phyloP scores from a whole-genome alignment of 2,797 vertebrate genomes.

The Hylomyscus alleni region DNA sequence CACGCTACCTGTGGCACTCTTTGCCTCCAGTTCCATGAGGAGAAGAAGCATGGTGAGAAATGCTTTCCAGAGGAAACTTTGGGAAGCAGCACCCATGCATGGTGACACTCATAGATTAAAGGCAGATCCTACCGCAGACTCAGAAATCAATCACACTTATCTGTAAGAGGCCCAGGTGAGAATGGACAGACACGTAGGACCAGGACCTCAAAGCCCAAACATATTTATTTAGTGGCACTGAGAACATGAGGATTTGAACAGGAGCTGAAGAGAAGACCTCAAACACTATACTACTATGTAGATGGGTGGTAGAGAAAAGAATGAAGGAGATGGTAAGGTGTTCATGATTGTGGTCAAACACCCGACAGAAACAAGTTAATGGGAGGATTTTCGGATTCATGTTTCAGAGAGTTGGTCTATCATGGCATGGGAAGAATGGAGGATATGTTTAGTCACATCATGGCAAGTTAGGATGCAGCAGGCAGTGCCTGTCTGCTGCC shows the following conservation, averaged over 20 bases:
- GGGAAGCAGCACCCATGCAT: not conserved
- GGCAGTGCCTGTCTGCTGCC: no score
- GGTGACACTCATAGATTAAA: not conserved
- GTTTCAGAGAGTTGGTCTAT: not conserved
- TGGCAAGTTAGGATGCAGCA: not conserved
- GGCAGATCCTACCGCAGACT: not conserved
- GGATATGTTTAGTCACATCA: not conserved
- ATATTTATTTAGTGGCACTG: not conserved
- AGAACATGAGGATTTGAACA: not conserved
- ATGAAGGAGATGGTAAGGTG: not conserved
- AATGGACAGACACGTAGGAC: not conserved
- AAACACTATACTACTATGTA: not conserved
- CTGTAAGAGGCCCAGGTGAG: not conserved
- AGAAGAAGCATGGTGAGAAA: not conserved
- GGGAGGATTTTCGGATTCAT: not conserved
- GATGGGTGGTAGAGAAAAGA: accelerated
- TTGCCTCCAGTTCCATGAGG: not conserved
- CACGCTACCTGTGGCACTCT: no score
- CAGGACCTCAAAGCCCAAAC: not conserved
- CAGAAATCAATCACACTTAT: not conserved
- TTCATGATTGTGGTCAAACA: not conserved
- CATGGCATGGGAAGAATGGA: not conserved
- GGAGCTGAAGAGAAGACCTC: not conserved
- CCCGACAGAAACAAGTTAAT: not conserved
- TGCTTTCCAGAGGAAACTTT: not conserved